phyloP scores from a whole-genome alignment of 2,888 invertebrate genomes.

The Iphiclides podalirius region DNA sequence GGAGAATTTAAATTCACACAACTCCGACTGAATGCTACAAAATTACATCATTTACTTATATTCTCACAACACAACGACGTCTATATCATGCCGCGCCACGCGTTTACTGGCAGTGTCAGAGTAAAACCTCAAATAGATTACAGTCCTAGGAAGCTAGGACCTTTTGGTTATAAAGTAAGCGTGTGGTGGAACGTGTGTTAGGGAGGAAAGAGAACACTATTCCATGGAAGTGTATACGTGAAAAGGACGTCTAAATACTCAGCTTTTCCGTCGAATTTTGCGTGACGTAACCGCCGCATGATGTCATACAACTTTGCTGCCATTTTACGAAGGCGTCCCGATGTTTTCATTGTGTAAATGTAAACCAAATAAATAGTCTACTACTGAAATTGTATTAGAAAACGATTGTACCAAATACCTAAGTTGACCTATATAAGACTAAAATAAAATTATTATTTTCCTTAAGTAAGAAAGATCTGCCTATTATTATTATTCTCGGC shows the following conservation, averaged over 20 bases:
- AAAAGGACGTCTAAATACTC: conserved; percentile 41
- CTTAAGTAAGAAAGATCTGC: too few species aligned
- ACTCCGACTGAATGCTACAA: background rate
- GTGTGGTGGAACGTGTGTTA: too few species aligned
- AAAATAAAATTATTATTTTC: too few species aligned
- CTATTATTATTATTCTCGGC: too few species aligned
- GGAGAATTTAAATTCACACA: background rate
- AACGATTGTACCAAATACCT: too few species aligned
- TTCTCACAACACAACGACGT: background rate
- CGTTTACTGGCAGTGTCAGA: conserved; percentile 3
- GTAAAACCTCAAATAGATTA: background rate
- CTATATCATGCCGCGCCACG: background rate
- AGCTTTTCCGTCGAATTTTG: conserved; percentile 41
- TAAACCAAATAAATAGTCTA: too few species aligned
- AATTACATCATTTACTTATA: conserved; percentile 1
- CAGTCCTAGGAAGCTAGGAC: conserved; percentile 4
- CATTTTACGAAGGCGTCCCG: conserved; percentile 27
- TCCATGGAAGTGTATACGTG: conserved; percentile 12
- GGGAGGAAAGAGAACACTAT: conserved; percentile 5
- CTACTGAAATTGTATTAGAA: too few species aligned
- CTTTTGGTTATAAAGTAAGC: conserved; percentile 9
- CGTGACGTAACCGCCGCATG: conserved; percentile 60
- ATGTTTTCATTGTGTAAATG: conserved; percentile 13
- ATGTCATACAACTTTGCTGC: conserved; percentile 61
- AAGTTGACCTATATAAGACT: too few species aligned